phyloP scores from a whole-genome alignment of 2,797 vertebrate species.

The Sebastes baramenuke region DNA sequence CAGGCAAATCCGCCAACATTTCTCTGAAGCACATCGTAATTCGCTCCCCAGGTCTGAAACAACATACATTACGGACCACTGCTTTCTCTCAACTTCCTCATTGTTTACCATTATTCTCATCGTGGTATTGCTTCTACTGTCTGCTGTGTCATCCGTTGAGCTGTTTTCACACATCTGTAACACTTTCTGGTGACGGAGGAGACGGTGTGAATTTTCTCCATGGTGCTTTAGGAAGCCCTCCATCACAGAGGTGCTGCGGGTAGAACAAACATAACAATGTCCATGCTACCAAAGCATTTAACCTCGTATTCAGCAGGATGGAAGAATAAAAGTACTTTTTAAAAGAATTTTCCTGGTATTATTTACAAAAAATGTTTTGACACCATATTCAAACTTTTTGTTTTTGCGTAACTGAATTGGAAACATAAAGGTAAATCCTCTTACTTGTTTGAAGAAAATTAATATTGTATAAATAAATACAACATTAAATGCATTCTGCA shows the following conservation, averaged over 20 bases:
- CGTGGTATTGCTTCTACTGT: slow-evolving; percentile 4
- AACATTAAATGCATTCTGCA: not conserved
- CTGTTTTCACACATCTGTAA: slow-evolving; percentile 31
- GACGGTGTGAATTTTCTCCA: slow-evolving; percentile 1
- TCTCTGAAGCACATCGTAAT: slow-evolving; percentile 41
- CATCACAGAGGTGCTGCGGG: slow-evolving; percentile 24
- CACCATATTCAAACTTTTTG: not conserved
- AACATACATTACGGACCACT: slow-evolving; percentile 6
- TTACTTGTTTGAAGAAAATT: not conserved
- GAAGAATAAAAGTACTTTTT: not conserved
- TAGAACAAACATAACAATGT: not conserved
- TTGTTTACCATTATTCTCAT: slow-evolving; percentile 48
- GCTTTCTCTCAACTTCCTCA: slow-evolving; percentile 37
- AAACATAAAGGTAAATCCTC: not conserved
- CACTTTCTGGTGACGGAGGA: slow-evolving; percentile 18
- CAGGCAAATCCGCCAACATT: slow-evolving; percentile 36
- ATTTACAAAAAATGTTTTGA: not conserved
- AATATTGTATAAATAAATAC: not conserved
- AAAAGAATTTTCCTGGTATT: not conserved
- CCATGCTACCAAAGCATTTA: not conserved
- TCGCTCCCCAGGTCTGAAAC: slow-evolving; percentile 8
- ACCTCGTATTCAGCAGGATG: not conserved
- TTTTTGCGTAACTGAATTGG: not conserved
- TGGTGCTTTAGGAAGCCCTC: slow-evolving; percentile 35
- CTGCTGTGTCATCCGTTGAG: slow-evolving; percentile 15